A percentile compares a stretch with the other conserved stretches of the same genome.
phyloP scores from a whole-genome alignment of 2,113 vertebrate genomes.

The Alouatta palliata region DNA sequence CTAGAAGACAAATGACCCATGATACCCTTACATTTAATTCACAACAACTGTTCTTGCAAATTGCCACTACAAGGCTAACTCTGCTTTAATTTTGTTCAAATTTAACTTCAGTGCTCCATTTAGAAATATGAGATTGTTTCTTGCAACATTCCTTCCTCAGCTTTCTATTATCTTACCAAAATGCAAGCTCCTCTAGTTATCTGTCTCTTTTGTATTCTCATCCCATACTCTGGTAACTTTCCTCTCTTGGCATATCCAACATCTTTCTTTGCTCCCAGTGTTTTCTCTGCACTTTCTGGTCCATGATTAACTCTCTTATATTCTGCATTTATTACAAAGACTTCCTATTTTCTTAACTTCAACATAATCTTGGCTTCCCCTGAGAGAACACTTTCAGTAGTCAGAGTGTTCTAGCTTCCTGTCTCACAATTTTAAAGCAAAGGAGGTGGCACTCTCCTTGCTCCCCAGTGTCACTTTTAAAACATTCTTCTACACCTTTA shows the following conservation, averaged over 20 bases:
- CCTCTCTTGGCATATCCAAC: neutral
- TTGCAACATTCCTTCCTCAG: neutral
- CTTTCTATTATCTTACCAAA: conserved; percentile 30
- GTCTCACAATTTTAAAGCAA: neutral
- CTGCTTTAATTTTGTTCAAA: conserved; percentile 31
- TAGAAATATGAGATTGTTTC: conserved; percentile 4
- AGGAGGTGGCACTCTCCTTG: neutral
- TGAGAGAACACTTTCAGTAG: neutral
- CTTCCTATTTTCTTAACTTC: neutral
- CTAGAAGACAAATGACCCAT: conserved; percentile 1
- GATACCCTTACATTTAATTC: neutral
- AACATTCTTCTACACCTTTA: neutral
- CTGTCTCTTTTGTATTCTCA: neutral
- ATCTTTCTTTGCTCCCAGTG: neutral
- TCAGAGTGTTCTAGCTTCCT: neutral
- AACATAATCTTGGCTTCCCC: neutral
- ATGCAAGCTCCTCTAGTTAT: neutral
- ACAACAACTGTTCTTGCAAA: conserved; percentile 9
- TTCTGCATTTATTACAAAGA: neutral
- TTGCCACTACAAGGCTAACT: neutral
- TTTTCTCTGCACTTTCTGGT: neutral
- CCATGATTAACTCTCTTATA: neutral
- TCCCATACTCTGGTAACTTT: neutral
- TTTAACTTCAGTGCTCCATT: conserved; percentile 19
- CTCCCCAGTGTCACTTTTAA: neutral